Evolutionary conservation across 2,113 vertebrate species (phyloP), one percentile per base, ranked within the genome.

Genomic region (Scomber colias): DNA sequence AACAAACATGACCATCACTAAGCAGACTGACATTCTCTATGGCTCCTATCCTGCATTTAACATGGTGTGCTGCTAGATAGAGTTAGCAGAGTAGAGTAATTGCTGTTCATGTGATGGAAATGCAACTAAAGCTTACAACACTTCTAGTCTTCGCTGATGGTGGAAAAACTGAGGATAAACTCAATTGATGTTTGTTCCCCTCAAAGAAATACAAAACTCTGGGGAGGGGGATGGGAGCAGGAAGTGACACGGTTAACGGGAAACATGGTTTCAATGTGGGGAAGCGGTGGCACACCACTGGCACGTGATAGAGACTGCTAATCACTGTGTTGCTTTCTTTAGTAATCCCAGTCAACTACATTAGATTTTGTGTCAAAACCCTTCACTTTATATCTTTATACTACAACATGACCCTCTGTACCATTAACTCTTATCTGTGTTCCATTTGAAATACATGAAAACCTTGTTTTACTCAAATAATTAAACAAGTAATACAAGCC

Each of bases 21-120:
- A 44, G 53, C 55, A 54, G 71, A 74, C 71, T 1, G 65, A 40
- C 1, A 4, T 62, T 35, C 12, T 79, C 13, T 54, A 27, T 15
- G 21, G 17, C 11, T 56, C 19, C 54, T 19, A 3, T 55, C 45
- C n/a, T 27, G 59, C 5, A n/a, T 65, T 53, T 15, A 44, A 8
- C 17, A 60, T 27, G 50, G 60, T 51, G 31, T 0, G 2, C n/a
- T 50, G 62, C 24, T 27, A 49, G 11, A 55, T 46, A 50, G 31
- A 57, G 72, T 54, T 71, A 53, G 71, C 71, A 82, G 77, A 81
- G 84, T 86, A 44, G 7, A 35, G 7, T 7, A 5, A 35, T 3
- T 35, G 10, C 24, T 4, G 16, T 60, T 74, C 60, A 51, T 67
- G 30, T 13, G 66, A 21, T 60, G 54, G 62, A 75, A 79, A 49